phyloP scores from a whole-genome alignment of 1,140 invertebrate species.

The Drosophila eugracilis region DNA sequence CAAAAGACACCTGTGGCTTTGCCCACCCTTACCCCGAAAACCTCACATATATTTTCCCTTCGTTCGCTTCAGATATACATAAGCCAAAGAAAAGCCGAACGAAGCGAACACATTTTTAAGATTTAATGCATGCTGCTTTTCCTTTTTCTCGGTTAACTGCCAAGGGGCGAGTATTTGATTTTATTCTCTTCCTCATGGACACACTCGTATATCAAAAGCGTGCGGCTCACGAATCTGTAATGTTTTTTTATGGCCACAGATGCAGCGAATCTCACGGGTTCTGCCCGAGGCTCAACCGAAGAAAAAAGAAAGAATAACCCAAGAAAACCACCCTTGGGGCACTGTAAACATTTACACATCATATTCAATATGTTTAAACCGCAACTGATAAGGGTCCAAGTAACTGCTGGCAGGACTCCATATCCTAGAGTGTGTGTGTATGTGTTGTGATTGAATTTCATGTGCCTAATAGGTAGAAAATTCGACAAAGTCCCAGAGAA shows the following conservation, averaged over 20 bases:
- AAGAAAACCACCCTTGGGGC: constrained; percentile 18
- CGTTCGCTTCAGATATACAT: constrained; percentile 21
- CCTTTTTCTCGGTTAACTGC: constrained; percentile 35
- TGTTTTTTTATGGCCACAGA: constrained; percentile 49
- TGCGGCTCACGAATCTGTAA: constrained; percentile 49
- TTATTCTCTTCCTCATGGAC: constrained; percentile 51
- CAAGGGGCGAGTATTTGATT: constrained; percentile 44
- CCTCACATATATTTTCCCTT: neutral
- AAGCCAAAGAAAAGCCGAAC: constrained; percentile 40
- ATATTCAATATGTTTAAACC: constrained; percentile 77
- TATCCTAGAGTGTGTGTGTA: constrained; percentile 10
- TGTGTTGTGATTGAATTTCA: constrained; percentile 77
- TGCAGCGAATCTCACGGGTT: constrained; percentile 64
- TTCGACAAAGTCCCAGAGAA: constrained; percentile 60
- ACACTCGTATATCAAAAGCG: constrained; percentile 44
- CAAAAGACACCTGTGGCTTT: constrained; percentile 59
- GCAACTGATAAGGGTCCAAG: constrained; percentile 73
- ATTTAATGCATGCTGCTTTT: constrained; percentile 44
- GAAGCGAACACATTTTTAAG: constrained; percentile 46
- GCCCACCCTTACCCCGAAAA: constrained; percentile 1
- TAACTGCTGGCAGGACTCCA: constrained; percentile 34
- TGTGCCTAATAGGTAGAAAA: constrained; percentile 82
- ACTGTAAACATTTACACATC: constrained; percentile 66
- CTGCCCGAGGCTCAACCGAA: no score
- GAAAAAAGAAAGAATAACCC: constrained; percentile 1